phyloP scores from a whole-genome alignment of 2,113 vertebrate species.

The Trichomycterus rosablanca region DNA sequence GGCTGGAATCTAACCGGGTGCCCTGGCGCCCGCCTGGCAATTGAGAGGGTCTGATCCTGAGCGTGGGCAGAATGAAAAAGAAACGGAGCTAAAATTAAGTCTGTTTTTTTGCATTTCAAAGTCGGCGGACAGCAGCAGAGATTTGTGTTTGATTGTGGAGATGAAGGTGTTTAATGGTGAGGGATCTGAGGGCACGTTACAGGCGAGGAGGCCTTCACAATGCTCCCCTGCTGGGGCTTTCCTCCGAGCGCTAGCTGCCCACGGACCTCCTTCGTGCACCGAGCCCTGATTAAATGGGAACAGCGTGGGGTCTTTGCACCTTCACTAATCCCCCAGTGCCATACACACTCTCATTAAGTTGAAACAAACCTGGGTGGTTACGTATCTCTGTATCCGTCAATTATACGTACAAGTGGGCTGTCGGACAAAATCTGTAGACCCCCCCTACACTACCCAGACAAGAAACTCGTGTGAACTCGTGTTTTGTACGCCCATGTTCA shows the following conservation, averaged over 20 bases:
- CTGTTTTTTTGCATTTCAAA: conserved; percentile 35
- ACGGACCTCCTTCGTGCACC: conserved; percentile 50
- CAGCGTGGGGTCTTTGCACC: conserved; percentile 49
- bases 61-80: conserved; percentile 7
- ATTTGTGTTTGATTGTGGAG: conserved; percentile 39
- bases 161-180: conserved; percentile 42
- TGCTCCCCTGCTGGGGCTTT: conserved; percentile 52
- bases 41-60: conserved; percentile 12
- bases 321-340: conserved; percentile 44
- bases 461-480: too few relatives aligned
- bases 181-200: conserved; percentile 38
- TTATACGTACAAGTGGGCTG: conserved; percentile 37
- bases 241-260: conserved; percentile 49
- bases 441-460: conserved; percentile 14
- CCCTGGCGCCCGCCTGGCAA: not conserved
- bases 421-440: conserved; percentile 33
- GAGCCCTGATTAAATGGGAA: conserved; percentile 62
- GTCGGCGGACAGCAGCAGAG: conserved; percentile 16
- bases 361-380: conserved; percentile 46
- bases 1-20: conserved; percentile 17
- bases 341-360: conserved; percentile 45
- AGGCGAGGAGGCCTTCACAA: conserved; percentile 42
- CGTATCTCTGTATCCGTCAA: conserved; percentile 42
- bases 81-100: conserved; percentile 20
- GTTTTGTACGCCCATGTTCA: too few relatives aligned